A percentile compares a stretch with the other conserved stretches of the same genome.
Evolutionary conservation across 1,140 invertebrate species (phyloP).

Genomic region (Hydropsyche tenuis): DNA sequence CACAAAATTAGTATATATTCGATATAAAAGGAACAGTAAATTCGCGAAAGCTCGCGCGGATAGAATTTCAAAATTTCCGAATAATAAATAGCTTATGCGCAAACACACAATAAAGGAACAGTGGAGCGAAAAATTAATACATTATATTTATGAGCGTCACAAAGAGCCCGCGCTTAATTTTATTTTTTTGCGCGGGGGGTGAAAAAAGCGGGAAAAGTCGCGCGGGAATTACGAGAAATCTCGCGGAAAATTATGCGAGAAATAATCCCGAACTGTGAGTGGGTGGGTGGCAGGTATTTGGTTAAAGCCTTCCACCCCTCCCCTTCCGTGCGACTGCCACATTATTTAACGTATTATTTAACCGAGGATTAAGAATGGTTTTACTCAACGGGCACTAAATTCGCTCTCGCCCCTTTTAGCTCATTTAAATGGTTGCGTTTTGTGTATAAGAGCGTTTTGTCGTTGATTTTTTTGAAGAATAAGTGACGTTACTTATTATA

Average conservation of each 20-base stretch:
- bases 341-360: constrained; percentile 23
- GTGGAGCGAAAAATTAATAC: not conserved
- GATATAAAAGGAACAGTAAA: not conserved
- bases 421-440: too few relatives aligned
- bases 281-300: constrained; percentile 4
- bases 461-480: too few relatives aligned
- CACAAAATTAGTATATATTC: not conserved
- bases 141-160: constrained; percentile 1
- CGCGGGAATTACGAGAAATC: constrained; percentile 39
- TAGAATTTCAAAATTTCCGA: too few relatives aligned
- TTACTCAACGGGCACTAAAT: too few relatives aligned
- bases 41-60: not conserved
- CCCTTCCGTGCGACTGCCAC: not conserved
- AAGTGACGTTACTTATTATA: too few relatives aligned
- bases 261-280: constrained; percentile 39
- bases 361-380: not conserved
- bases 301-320: not conserved
- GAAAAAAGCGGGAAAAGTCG: constrained; percentile 43
- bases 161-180: constrained; percentile 36
- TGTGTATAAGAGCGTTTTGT: too few relatives aligned
- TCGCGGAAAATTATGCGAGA: constrained; percentile 48
- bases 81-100: too few relatives aligned
- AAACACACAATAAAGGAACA: not conserved
- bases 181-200: constrained; percentile 39
- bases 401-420: too few relatives aligned